Conservation (phyloP, 2,888 invertebrate species). For the Cybosia mesomella region DNA sequence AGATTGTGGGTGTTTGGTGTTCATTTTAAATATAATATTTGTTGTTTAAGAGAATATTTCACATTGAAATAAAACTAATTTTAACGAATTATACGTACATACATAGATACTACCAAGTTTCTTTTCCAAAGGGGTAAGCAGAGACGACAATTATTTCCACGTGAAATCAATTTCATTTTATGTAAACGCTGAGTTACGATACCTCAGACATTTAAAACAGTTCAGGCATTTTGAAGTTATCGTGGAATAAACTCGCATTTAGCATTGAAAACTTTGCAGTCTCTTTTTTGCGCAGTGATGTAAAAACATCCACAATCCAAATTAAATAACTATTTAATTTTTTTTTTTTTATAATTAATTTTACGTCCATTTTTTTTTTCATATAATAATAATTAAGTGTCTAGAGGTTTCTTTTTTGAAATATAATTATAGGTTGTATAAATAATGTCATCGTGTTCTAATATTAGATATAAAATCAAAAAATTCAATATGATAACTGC, state of each 20-base stretch:
- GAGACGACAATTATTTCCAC: background rate
- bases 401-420: slow-evolving; percentile 18
- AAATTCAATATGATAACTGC: slow-evolving; percentile 25
- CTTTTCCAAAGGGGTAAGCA: background rate
- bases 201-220: too few relatives aligned
- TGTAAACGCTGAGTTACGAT: too few relatives aligned
- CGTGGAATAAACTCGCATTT: background rate
- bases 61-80: background rate
- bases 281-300: background rate
- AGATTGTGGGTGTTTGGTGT: slow-evolving; percentile 8
- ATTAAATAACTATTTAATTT: slow-evolving; percentile 23
- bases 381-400: slow-evolving; percentile 14
- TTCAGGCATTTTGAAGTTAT: background rate
- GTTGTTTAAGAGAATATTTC: background rate
- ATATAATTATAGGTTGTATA: slow-evolving; percentile 34
- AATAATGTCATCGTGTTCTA: slow-evolving; percentile 32
- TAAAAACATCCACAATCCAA: slow-evolving; percentile 25
- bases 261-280: background rate
- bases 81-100: background rate
- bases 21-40: background rate
- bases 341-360: slow-evolving; percentile 6
- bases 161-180: too few relatives aligned
- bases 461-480: slow-evolving; percentile 24
- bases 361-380: slow-evolving; percentile 35
- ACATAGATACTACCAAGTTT: background rate